Conservation (phyloP, 2,888 invertebrate species). For the Hydraecia micacea region DNA sequence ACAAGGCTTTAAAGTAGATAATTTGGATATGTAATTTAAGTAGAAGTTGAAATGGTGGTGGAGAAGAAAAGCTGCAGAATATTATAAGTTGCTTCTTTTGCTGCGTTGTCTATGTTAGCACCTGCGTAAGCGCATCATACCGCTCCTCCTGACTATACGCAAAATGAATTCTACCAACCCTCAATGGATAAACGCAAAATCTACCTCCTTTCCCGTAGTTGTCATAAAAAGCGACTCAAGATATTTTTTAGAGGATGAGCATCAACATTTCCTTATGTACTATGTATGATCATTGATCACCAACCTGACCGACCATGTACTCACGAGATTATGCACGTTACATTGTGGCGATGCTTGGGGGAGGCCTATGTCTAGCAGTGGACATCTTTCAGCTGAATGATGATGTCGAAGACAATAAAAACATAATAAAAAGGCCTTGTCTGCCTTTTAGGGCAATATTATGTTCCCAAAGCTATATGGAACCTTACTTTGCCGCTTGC, state of each 20-base stretch:
- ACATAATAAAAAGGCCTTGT: neutral
- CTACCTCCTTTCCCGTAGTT: neutral
- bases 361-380: neutral
- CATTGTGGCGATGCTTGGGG: neutral
- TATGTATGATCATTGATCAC: neutral
- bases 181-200: neutral
- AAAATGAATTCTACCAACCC: neutral
- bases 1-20: neutral
- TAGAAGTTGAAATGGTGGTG: slow-evolving; percentile 33
- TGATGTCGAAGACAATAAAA: neutral
- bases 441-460: neutral
- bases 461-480: neutral
- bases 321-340: neutral
- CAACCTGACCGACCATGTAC: neutral
- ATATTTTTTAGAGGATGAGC: neutral
- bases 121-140: neutral
- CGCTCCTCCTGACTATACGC: neutral
- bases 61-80: neutral
- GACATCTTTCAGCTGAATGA: too few relatives aligned
- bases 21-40: neutral
- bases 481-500: slow-evolving; percentile 22
- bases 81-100: neutral
- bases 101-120: neutral
- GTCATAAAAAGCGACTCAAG: too few relatives aligned
- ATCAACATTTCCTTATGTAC: neutral